Percentiles rank a stretch among this genome's conserved stretches.
Evolutionary conservation across 2,797 vertebrate species (phyloP).

Genomic region (Gorsachius magnificus): DNA sequence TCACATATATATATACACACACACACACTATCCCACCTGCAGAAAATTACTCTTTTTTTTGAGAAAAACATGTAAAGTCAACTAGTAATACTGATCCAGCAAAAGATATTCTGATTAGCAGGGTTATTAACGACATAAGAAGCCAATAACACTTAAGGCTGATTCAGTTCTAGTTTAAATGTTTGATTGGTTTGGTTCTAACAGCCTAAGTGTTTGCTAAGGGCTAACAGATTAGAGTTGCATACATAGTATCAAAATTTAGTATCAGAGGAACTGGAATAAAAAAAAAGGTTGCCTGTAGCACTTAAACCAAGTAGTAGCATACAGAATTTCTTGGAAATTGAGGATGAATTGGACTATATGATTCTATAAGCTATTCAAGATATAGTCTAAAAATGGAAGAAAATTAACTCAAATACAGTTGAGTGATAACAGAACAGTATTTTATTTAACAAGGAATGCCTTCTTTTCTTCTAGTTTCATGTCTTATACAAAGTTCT

Average conservation of each 20-base stretch:
- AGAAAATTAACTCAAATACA: background rate
- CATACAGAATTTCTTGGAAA: background rate
- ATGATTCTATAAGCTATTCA: background rate
- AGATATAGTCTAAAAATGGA: background rate
- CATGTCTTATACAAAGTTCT: too few relatives aligned
- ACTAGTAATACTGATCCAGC: background rate
- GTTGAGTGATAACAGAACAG: background rate
- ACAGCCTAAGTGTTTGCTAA: background rate
- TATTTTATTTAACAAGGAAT: background rate
- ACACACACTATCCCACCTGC: background rate
- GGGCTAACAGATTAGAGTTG: background rate
- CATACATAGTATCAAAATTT: background rate
- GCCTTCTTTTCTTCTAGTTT: background rate
- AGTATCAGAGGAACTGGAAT: background rate
- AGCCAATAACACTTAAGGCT: background rate
- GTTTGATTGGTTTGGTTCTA: background rate
- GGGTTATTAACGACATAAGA: background rate
- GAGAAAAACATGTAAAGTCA: background rate
- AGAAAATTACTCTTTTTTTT: background rate
- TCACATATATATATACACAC: too few relatives aligned
- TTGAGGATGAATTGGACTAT: background rate
- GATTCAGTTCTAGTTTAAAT: background rate
- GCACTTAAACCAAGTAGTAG: background rate
- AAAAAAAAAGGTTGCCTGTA: background rate
- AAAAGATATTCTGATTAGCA: background rate